Base-by-base conservation (phyloP, 53 echinoderm and acorn worm species). In the Luidia sarsii region DNA sequence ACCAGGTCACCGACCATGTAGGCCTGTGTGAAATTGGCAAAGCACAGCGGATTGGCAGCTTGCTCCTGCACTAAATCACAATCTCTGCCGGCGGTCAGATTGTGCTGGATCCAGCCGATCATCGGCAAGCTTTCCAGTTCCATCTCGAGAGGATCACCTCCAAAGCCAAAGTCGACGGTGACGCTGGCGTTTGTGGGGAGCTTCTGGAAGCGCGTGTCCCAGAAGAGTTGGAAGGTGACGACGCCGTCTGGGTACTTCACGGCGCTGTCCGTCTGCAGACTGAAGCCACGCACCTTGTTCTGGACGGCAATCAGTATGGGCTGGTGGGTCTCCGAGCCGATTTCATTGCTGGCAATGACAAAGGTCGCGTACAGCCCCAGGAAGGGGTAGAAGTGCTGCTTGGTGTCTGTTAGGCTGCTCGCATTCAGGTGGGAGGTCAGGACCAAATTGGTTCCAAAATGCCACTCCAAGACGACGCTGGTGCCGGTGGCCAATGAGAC, bases 171-270 rank as follows among this genome's bases (percentile, higher is more conserved):
- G 69, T 88, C 73, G 34, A 92, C 39, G 8, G 67, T 43, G 31
- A 92, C 49, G 4, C 89, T 71, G 46, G 89, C 89, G 54, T 92
- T 92, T 6, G 89, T 89, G 18, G 92, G 92, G 2, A 92, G 75
- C 36, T 68, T 75, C 46, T 71, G 60, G 25, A 79, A 20, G 15
- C 71, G 39, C 3, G 67, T 81, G 43, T 92, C 86, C 88, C 92
- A 85, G 33, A 50, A 73, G 32, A 85, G 23, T 4, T 41, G 33
- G 63, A 92, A 85, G 18, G 51, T 82, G 24, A 92, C 70, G 33
- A 59, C 68, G 3, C 92, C 92, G 65, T 88, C 74, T 1, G 92
- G 92, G 70, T 89, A 92, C 25, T 32, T 38, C 2, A 92, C 86
- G 3, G 85, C 85, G 32, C 64, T 82, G 64, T 81, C 71, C 0